These are phyloP conservation scores for Zootoca vivipara DNA, from an alignment of 2,113 vertebrate genomes.

Conservation along the genomic window DNA sequence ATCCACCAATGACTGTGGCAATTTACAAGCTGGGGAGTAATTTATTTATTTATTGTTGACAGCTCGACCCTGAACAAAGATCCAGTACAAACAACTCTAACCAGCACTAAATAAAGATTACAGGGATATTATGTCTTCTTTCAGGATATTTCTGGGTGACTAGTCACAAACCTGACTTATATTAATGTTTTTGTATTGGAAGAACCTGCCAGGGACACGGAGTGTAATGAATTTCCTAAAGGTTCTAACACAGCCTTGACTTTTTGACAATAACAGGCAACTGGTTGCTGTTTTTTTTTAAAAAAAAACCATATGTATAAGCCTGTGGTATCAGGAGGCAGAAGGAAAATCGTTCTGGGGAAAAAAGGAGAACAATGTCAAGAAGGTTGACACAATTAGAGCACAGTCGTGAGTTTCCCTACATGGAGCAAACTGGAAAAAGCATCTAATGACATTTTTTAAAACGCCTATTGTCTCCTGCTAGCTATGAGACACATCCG, in stretches of 20 bases:
- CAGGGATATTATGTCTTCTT: conserved; percentile 34
- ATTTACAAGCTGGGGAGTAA: conserved; percentile 57
- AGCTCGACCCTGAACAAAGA: conserved; percentile 55
- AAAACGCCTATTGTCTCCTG: neutral
- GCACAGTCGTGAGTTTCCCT: neutral
- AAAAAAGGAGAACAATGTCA: conserved; percentile 44
- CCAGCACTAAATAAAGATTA: conserved; percentile 60
- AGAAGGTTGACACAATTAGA: conserved; percentile 35
- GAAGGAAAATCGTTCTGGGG: conserved; percentile 37
- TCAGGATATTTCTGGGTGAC: conserved; percentile 14
- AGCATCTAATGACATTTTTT: conserved; percentile 11
- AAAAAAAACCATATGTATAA: neutral
- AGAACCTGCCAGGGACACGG: conserved; percentile 10
- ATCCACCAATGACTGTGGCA: conserved; percentile 43
- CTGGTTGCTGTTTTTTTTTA: conserved; percentile 2
- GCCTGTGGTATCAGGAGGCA: conserved; percentile 26
- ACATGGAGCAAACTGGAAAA: conserved; percentile 11
- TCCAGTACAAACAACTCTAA: conserved; percentile 45
- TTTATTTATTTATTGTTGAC: conserved; percentile 57
- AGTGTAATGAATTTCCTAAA: conserved; percentile 35
- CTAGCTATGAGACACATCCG: conserved; percentile 7
- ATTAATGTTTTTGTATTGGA: conserved; percentile 42
- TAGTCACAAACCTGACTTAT: conserved; percentile 49
- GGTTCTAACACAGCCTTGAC: conserved; percentile 19
- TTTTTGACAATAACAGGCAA: conserved; percentile 31